Evolutionary conservation across 1,140 invertebrate genomes (phyloP).

Genomic region (Drosophila varians): DNA sequence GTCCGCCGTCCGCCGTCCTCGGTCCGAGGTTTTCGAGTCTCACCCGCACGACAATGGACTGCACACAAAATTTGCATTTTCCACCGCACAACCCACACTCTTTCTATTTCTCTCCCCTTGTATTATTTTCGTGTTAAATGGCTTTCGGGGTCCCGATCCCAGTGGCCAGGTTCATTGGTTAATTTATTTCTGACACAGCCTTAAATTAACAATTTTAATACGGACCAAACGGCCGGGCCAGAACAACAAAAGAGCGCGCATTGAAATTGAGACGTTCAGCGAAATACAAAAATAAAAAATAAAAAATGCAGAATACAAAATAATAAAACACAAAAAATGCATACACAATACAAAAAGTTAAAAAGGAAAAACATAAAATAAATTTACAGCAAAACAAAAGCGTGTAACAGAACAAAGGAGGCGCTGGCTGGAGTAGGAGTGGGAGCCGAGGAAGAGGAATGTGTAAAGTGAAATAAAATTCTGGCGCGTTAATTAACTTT

Average conservation of each 20-base stretch:
- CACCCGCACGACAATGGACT: slow-evolving; percentile 31
- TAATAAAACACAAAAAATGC: slow-evolving; percentile 25
- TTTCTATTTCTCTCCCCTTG: not conserved
- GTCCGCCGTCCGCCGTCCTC: not conserved
- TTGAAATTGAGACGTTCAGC: slow-evolving; percentile 70
- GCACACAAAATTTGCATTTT: slow-evolving; percentile 4
- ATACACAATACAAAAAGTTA: slow-evolving; percentile 43
- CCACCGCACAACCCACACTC: not conserved
- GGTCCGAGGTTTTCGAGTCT: not conserved
- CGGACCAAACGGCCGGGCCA: slow-evolving; percentile 30
- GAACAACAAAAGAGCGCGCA: slow-evolving; percentile 60
- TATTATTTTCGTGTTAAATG: not conserved
- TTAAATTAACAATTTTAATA: slow-evolving; percentile 82
- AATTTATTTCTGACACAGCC: slow-evolving; percentile 73
- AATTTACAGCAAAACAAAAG: slow-evolving; percentile 73
- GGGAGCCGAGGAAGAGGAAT: slow-evolving; percentile 53
- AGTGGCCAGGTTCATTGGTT: slow-evolving; percentile 58
- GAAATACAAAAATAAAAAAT: slow-evolving; percentile 36
- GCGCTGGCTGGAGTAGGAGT: not conserved
- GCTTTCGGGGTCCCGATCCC: slow-evolving; percentile 18
- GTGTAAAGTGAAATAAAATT: slow-evolving; percentile 74
- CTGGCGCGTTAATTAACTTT: slow-evolving; percentile 80
- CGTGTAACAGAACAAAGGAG: slow-evolving; percentile 56
- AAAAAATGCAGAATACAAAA: no score
- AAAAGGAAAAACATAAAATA: slow-evolving; percentile 68